Base-by-base conservation (phyloP, 2,888 invertebrate species). In the Epinotia ramella region DNA sequence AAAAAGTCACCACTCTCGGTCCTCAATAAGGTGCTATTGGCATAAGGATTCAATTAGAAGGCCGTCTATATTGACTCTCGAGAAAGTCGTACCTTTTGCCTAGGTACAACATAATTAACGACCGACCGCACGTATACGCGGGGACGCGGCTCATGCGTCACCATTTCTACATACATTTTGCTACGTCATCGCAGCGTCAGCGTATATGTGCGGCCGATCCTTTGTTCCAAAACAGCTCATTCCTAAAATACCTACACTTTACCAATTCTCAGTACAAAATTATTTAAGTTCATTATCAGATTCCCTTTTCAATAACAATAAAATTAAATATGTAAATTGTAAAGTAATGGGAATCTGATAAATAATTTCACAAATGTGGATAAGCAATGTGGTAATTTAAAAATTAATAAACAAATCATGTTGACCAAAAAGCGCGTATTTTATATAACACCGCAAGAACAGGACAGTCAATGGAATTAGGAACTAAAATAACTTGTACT, bases 31-130 rank as follows among this genome's bases (percentile, higher is more conserved):
- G 53, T 1, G n/a, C n/a, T n/a, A 53, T 6, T 53, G 53, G 53
- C 53, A 16, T 53, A 53, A n/a, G 53, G 53, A 53, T n/a, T 53
- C n/a, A 53, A 49, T 53, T 53, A n/a, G 53, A 53, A 53, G n/a
- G n/a, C 6, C 53, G 53, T 53, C 53, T 53, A 7, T 53, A 53
- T 53, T 53, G 7, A 53, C n/a, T 49, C 13, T 12, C 5, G 12
- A 49, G 16, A 49, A 49, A 49, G 49, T 13, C 13, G 46, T 49
- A 53, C 53, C 53, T 7, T 13, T 53, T 5, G 53, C 53, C 1
- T 13, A 49, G n/a, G n/a, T n/a, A n/a, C n/a, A 62, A 46, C 73
- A 33, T 7, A n/a, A n/a, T 53, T n/a, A 53, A 40, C 9, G 40
- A 40, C 40, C 40, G 40, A 40, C 40, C 7, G 9, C 40, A 40